phyloP scores from a whole-genome alignment of 37 sponge, comb jelly and placozoan species.

The Theonella swinhoei region DNA sequence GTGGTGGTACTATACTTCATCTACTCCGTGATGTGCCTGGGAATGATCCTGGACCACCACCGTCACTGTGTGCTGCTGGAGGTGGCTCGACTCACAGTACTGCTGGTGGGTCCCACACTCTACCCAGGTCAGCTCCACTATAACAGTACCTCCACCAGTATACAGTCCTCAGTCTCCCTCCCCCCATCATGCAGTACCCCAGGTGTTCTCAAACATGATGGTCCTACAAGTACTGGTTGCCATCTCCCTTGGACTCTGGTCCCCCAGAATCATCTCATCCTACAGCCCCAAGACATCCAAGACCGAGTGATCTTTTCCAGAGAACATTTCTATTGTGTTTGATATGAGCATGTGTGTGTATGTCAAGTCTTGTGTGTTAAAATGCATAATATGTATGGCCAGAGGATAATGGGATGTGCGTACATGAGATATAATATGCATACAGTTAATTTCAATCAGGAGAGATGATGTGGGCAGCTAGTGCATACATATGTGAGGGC shows the following conservation, averaged over 20 bases:
- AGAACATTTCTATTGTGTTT: no score
- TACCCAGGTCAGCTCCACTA: neutral
- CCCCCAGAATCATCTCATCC: neutral
- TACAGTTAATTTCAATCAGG: no score
- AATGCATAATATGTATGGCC: no score
- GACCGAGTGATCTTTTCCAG: neutral
- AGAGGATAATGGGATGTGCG: no score
- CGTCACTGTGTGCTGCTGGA: neutral
- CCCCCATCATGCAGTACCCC: neutral
- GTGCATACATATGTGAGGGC: no score
- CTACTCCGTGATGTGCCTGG: slow-evolving; percentile 72
- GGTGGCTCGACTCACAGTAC: neutral
- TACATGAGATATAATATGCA: no score
- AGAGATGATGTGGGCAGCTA: no score
- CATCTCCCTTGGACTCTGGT: slow-evolving; percentile 22
- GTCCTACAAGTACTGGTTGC: neutral
- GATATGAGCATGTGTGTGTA: no score
- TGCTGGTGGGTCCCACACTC: neutral
- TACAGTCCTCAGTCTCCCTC: neutral
- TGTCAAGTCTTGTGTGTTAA: no score
- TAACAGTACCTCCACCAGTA: neutral
- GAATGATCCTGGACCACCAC: slow-evolving; percentile 69
- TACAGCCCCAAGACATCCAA: neutral
- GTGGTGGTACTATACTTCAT: slow-evolving; percentile 29
- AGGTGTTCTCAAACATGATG: slow-evolving; percentile 2